Conservation (phyloP, 2,888 invertebrate genomes). For the Branchinecta sandiegonensis region DNA sequence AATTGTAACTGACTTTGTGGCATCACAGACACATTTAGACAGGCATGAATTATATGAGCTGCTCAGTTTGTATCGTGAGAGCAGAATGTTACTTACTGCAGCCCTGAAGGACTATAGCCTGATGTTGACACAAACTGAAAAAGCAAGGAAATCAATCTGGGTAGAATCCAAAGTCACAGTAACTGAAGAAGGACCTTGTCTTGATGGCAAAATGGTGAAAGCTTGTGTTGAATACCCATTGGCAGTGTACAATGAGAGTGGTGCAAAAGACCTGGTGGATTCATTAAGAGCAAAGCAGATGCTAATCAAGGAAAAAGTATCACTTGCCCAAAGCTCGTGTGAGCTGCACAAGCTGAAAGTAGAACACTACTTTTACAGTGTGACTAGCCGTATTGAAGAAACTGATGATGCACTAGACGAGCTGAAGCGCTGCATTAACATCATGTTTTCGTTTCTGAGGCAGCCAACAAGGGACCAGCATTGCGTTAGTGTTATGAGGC, state of each 20-base stretch:
- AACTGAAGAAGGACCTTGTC: not conserved
- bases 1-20: not conserved
- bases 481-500: not conserved
- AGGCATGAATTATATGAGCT: not conserved
- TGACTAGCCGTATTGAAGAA: not conserved
- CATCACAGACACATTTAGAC: not conserved
- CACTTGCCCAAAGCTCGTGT: not conserved
- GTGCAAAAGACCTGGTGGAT: not conserved
- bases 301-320: not conserved
- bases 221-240: not conserved
- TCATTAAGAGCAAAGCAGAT: not conserved
- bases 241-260: not conserved
- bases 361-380: constrained; percentile 5
- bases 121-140: not conserved
- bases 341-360: not conserved
- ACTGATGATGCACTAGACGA: not conserved
- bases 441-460: constrained; percentile 4
- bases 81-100: not conserved
- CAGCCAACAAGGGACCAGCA: not conserved
- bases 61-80: not conserved
- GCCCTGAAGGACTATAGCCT: not conserved
- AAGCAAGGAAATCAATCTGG: not conserved
- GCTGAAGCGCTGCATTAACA: not conserved
- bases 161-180: not conserved
- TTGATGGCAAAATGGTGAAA: not conserved